Conservation (phyloP, 2,888 invertebrate species). For the Lymantria dispar region DNA sequence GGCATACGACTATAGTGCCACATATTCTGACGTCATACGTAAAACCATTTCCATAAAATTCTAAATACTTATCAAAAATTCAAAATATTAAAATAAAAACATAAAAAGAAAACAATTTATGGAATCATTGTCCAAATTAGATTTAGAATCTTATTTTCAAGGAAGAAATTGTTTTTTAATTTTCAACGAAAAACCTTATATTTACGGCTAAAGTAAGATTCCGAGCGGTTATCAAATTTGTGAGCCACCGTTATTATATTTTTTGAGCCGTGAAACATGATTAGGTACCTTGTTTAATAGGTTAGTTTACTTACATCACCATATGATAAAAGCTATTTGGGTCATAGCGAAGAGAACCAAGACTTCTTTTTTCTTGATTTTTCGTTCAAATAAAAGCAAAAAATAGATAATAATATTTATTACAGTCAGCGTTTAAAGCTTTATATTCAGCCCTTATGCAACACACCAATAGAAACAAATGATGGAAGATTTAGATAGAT, state of each 20-base stretch:
- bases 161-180: slow-evolving; percentile 38
- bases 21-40: too few species aligned
- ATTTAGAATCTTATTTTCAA: slow-evolving; percentile 25
- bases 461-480: too few species aligned
- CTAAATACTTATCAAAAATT: not conserved
- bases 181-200: slow-evolving; percentile 25
- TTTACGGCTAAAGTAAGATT: slow-evolving; percentile 17
- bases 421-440: too few species aligned
- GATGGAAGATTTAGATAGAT: too few species aligned
- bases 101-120: slow-evolving; percentile 27
- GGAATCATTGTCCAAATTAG: slow-evolving; percentile 32
- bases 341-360: not conserved
- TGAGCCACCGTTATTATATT: slow-evolving; percentile 21
- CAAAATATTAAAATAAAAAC: slow-evolving; percentile 23
- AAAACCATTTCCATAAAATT: too few species aligned
- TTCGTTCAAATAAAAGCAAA: too few species aligned
- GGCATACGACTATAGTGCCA: too few species aligned
- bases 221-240: slow-evolving; percentile 26
- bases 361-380: too few species aligned
- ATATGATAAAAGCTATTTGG: not conserved
- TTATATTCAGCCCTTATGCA: too few species aligned
- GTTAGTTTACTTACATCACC: slow-evolving; percentile 11
- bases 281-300: not conserved
- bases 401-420: not conserved
- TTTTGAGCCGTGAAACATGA: slow-evolving; percentile 22